Percentiles rank a stretch among this genome's conserved stretches.
Evolutionary conservation across 1,140 invertebrate genomes (phyloP).

Genomic region (Polypedilum pembai): DNA sequence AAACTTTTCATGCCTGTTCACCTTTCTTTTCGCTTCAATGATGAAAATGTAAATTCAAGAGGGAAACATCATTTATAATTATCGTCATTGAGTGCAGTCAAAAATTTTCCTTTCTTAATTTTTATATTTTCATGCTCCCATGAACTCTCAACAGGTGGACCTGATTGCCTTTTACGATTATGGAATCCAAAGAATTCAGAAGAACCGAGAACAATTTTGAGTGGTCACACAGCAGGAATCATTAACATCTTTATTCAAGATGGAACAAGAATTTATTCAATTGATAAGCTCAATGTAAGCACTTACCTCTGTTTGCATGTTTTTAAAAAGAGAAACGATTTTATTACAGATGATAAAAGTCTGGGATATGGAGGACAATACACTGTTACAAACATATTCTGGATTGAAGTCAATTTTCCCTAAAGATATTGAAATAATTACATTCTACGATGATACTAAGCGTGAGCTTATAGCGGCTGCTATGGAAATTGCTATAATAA

Average conservation of each 20-base stretch:
- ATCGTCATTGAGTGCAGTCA: slow-evolving; percentile 4
- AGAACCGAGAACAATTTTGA: slow-evolving; percentile 52
- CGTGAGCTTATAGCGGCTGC: slow-evolving; percentile 56
- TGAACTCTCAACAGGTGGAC: slow-evolving; percentile 59
- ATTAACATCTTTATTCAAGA: slow-evolving; percentile 57
- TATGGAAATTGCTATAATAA: slow-evolving; percentile 50
- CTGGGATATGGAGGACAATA: slow-evolving; percentile 55
- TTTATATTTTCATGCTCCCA: not conserved
- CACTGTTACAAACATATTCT: slow-evolving; percentile 50
- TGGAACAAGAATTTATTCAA: slow-evolving; percentile 62
- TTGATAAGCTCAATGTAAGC: slow-evolving; percentile 43
- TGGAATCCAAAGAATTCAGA: slow-evolving; percentile 68
- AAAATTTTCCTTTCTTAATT: slow-evolving; percentile 22
- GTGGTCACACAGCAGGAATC: slow-evolving; percentile 62
- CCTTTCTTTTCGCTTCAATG: not conserved
- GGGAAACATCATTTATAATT: not conserved
- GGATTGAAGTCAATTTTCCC: slow-evolving; percentile 50
- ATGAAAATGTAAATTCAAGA: not conserved
- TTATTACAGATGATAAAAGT: slow-evolving; percentile 52
- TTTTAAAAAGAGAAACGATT: not conserved
- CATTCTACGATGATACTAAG: slow-evolving; percentile 55
- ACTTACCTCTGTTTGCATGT: no score
- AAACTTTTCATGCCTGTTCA: not conserved
- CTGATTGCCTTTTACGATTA: slow-evolving; percentile 60
- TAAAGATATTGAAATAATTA: slow-evolving; percentile 50